A percentile compares a stretch with the other conserved stretches of the same genome.
Conservation (phyloP, 2,888 invertebrate species). For the Eupithecia subumbrata region DNA sequence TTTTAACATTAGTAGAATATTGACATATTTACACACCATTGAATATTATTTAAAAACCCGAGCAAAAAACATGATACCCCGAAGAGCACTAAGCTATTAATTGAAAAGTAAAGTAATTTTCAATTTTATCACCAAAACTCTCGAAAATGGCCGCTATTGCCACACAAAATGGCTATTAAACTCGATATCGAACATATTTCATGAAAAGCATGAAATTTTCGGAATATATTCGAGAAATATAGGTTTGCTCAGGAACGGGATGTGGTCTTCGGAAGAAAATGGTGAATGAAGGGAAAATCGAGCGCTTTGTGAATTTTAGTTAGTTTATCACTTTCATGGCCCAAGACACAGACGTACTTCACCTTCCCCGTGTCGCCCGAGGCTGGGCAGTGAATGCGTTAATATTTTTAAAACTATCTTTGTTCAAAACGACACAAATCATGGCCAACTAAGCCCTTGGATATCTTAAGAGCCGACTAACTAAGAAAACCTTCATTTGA, state of each 20-base stretch:
- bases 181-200: conserved; percentile 25
- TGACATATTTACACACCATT: not conserved
- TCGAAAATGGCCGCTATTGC: conserved; percentile 23
- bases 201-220: conserved; percentile 17
- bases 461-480: too few relatives aligned
- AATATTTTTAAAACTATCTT: too few relatives aligned
- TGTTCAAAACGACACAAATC: too few relatives aligned
- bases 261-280: not conserved
- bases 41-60: not conserved
- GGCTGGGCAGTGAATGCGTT: too few relatives aligned
- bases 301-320: not conserved
- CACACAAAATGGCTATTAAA: conserved; percentile 28
- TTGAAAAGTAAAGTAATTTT: conserved; percentile 27
- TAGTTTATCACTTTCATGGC: too few relatives aligned
- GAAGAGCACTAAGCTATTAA: conserved; percentile 17
- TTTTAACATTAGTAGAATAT: not conserved
- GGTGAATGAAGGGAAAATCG: not conserved
- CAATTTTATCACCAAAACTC: conserved; percentile 32
- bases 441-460: too few relatives aligned
- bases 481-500: too few relatives aligned
- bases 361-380: too few relatives aligned
- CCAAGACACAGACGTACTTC: too few relatives aligned
- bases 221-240: conserved; percentile 11
- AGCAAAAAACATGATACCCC: not conserved
- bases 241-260: not conserved